Evolutionary conservation across 2,113 vertebrate species (phyloP).

Genomic region (Telmatochromis sp.): DNA sequence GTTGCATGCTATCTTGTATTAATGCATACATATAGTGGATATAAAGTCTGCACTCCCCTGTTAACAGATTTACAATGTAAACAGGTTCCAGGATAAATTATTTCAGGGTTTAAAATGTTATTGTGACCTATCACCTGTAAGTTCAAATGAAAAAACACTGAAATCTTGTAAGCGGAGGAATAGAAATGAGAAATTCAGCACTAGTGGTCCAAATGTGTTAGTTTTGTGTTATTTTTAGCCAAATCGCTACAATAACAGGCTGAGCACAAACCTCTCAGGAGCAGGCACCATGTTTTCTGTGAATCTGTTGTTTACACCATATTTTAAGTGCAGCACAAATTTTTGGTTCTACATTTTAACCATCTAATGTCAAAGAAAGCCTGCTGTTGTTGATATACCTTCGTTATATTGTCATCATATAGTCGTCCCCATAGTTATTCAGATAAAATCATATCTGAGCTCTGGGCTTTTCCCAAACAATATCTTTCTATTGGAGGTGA

Average conservation of each 20-base stretch:
- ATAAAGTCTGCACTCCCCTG: not conserved
- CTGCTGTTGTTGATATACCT: rapidly evolving
- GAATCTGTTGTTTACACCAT: rapidly evolving
- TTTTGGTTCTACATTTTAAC: not conserved
- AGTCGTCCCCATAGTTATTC: not conserved
- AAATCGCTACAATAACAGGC: not conserved
- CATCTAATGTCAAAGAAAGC: not conserved
- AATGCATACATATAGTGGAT: rapidly evolving
- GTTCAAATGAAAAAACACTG: not conserved
- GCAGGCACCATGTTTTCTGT: not conserved
- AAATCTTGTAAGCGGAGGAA: not conserved
- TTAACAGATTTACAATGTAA: not conserved
- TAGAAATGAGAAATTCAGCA: not conserved
- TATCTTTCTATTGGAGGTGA: not conserved
- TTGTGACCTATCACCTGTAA: not conserved
- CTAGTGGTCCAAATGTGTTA: not conserved
- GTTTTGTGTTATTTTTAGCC: not conserved
- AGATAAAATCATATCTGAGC: not conserved
- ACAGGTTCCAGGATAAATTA: not conserved
- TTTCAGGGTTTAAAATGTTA: not conserved
- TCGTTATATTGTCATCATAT: rapidly evolving
- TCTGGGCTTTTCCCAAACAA: not conserved
- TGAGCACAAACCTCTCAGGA: not conserved
- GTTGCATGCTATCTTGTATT: not conserved
- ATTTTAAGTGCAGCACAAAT: too few species aligned